Evolutionary conservation across 2,797 vertebrate genomes (phyloP), one percentile per base, ranked within the genome.

Genomic region (Lagocephalus sceleratus): DNA sequence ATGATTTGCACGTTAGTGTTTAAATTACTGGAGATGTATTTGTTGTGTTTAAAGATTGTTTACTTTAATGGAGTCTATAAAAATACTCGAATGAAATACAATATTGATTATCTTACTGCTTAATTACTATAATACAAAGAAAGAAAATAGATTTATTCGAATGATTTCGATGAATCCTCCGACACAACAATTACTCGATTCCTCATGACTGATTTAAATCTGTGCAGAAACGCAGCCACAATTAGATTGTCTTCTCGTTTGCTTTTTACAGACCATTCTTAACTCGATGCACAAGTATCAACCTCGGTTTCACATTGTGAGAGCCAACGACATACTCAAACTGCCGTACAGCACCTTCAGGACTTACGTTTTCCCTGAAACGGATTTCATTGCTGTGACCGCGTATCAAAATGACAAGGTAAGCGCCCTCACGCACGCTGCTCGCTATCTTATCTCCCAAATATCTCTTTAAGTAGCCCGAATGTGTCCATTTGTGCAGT

Each of bases 401-500:
- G 97, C 97, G 63, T 99, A 99, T 92, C 96, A 99, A 84, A 99
- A 98, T 54, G 97, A 99, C 88, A 99, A 99, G 95, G 96, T 98
- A 90, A 91, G 86, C 56, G 14, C 47, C 23, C 47, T 25, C 21
- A 32, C 6, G 53, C 20, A 19, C 42, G 10, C 42, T 42, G 32
- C n/a, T 19, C 40, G 17, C 40, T n/a, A 6, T 6, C n/a, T n/a
- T 10, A 10, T 19, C 9, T 42, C 19, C 17, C 5, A 19, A n/a
- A 19, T 19, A n/a, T 42, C 40, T 19, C 40, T 11, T 42, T 4
- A 42, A 35, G 32, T 10, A 35, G 32, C 8, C 40, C 19, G 40
- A n/a, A 42, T n/a, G 17, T 10, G 6, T 7, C 7, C 23, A 29
- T n/a, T 12, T n/a, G 12, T 20, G 8, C 29, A 25, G 50, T 54